These are phyloP conservation scores for Pyxicephalus adspersus DNA, from an alignment of 2,113 vertebrate species.

Conservation along the genomic window DNA sequence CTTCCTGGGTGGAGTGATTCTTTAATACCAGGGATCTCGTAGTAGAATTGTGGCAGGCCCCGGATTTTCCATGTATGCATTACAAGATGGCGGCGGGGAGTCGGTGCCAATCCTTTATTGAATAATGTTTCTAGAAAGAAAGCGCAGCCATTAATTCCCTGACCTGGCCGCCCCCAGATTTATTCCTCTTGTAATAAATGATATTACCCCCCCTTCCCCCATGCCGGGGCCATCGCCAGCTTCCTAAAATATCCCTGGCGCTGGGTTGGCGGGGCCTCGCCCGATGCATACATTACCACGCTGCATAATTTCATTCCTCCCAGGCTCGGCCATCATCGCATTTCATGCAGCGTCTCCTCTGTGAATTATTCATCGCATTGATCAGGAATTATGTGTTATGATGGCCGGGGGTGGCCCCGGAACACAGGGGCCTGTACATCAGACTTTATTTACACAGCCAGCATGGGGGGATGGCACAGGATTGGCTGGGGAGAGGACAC, in stretches of 20 bases:
- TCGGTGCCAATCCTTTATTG: background rate
- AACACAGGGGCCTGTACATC: background rate
- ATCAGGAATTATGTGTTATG: background rate
- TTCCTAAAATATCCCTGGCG: background rate
- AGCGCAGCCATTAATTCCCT: no score
- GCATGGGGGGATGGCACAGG: no score
- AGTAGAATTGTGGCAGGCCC: no score
- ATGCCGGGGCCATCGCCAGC: background rate
- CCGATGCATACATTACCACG: background rate
- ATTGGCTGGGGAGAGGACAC: no score
- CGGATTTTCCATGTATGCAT: no score
- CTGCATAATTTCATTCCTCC: background rate
- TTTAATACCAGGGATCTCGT: no score
- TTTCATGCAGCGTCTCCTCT: background rate
- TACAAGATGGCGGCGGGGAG: background rate
- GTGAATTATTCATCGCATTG: conserved; percentile 34
- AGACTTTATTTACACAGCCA: no score
- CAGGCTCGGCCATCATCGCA: background rate
- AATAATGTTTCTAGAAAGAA: no score
- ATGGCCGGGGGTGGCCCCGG: background rate
- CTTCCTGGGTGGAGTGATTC: no score
- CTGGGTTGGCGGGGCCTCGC: background rate
- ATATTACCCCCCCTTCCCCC: background rate
- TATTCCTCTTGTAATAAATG: no score
- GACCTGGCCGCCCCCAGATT: no score